Evolutionary conservation across 2,888 invertebrate genomes (phyloP).

Genomic region (Hymenopus coronatus): DNA sequence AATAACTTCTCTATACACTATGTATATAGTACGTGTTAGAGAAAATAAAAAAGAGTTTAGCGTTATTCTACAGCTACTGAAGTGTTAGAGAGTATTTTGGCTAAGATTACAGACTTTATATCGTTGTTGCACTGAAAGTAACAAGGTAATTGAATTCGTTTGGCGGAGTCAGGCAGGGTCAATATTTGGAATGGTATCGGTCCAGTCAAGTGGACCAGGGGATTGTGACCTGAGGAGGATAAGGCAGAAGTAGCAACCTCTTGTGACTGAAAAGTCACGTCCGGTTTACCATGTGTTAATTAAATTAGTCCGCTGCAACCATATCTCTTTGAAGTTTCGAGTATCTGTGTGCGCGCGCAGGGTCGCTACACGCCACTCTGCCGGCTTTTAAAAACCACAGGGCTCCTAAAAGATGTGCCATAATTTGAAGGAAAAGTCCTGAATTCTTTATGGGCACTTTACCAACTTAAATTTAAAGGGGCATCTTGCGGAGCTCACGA

Average conservation of each 20-base stretch:
- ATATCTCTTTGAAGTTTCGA: background rate
- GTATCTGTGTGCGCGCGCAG: background rate
- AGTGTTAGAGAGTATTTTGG: no score
- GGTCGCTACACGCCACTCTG: no score
- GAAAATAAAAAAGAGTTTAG: no score
- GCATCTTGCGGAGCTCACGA: background rate
- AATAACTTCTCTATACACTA: no score
- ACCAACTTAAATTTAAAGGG: background rate
- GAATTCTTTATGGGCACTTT: background rate
- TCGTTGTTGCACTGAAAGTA: background rate
- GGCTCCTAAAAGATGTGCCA: no score
- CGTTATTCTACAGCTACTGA: no score
- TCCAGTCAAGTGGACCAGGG: background rate
- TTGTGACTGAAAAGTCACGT: background rate
- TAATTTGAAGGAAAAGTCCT: background rate
- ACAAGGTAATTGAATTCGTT: background rate
- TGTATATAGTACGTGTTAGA: no score
- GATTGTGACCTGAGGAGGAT: background rate
- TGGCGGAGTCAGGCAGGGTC: background rate
- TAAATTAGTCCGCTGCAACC: background rate
- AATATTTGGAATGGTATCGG: background rate
- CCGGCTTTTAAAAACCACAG: background rate
- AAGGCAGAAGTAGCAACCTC: background rate
- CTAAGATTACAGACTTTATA: background rate
- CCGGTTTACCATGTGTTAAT: background rate